Evolutionary conservation across 2,888 invertebrate species (phyloP), one percentile per base, ranked within the genome.

Genomic region (Pedicia rivosa): DNA sequence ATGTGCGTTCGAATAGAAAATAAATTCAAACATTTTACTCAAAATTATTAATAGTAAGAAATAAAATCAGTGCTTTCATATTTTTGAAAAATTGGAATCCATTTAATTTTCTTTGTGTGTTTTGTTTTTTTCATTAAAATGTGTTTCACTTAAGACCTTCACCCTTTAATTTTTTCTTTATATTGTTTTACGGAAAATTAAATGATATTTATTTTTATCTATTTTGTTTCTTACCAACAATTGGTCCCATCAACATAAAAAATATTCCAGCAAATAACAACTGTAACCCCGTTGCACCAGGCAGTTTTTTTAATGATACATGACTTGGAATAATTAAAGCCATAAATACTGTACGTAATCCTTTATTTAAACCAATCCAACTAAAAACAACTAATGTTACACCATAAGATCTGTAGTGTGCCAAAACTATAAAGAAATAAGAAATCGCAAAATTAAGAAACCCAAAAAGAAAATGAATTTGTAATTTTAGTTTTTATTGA

Each of bases 331-430:
- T 71, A 4, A 78, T 70, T 12, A 78, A 57, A 31, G 69, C 66
- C 68, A 77, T 72, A 49, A 74, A 78, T n/a, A 79, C 76, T 0
- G 77, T 71, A 42, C 78, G 62, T 19, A 78, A 59, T 1, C 78
- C 79, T 59, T 78, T 79, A 1, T 74, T 71, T 27, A 74, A 54
- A 12, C 79, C 79, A 42, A 79, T 60, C 8, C 64, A 66, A 2
- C 70, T 48, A 0, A 72, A 70, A 5, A 78, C 67, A 2, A 50
- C 28, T 27, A 66, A n/a, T 30, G 65, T 49, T 7, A 51, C 59
- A 43, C 37, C 22, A 41, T 57, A 66, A 9, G 48, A 48, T 3
- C 45, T 41, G 4, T 51, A 50, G 17, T 63, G 53, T 25, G 64
- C 46, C 26, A 67, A 40, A 22, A 51, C 67, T 67, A 46, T 25